A percentile compares a stretch with the other conserved stretches of the same genome.
These are phyloP conservation scores for Megathymus violae DNA, from an alignment of 1,140 invertebrate species.

Conservation along the genomic window DNA sequence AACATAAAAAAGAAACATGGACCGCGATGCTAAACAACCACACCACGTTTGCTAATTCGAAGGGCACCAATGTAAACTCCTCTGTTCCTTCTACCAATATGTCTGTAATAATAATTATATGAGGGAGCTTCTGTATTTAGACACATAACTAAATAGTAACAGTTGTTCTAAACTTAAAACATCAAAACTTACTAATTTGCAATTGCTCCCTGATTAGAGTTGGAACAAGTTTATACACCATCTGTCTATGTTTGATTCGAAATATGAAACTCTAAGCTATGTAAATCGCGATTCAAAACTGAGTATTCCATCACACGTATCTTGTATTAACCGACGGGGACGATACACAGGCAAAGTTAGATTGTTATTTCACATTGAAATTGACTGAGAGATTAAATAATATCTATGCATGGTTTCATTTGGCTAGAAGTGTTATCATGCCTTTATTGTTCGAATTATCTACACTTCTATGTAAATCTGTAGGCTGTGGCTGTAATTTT, in stretches of 20 bases:
- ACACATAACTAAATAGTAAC: too few species aligned
- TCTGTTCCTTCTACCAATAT: too few species aligned
- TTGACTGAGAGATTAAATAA: not conserved
- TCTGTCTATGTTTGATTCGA: conserved; percentile 9
- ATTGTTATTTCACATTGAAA: conserved; percentile 7
- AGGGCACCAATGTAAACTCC: too few species aligned
- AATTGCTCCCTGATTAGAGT: conserved; percentile 1
- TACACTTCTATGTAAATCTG: too few species aligned
- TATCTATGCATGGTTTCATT: not conserved
- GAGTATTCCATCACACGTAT: conserved; percentile 2
- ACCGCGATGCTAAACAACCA: too few species aligned
- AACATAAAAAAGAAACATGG: too few species aligned
- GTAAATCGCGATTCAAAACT: conserved; percentile 22
- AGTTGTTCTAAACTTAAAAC: too few species aligned
- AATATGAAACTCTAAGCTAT: conserved; percentile 13
- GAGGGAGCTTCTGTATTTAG: too few species aligned
- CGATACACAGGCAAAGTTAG: conserved; percentile 2
- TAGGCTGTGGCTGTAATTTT: too few species aligned
- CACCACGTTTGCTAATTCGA: too few species aligned
- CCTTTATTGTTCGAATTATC: too few species aligned
- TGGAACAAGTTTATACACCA: conserved; percentile 7
- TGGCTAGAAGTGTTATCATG: not conserved
- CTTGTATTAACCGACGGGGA: not conserved
- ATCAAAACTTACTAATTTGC: conserved; percentile 19
- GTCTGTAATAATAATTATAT: too few species aligned